A percentile compares a stretch with the other conserved stretches of the same genome.
Conservation (phyloP, 2,888 invertebrate species). For the Phaedon cochleariae region DNA sequence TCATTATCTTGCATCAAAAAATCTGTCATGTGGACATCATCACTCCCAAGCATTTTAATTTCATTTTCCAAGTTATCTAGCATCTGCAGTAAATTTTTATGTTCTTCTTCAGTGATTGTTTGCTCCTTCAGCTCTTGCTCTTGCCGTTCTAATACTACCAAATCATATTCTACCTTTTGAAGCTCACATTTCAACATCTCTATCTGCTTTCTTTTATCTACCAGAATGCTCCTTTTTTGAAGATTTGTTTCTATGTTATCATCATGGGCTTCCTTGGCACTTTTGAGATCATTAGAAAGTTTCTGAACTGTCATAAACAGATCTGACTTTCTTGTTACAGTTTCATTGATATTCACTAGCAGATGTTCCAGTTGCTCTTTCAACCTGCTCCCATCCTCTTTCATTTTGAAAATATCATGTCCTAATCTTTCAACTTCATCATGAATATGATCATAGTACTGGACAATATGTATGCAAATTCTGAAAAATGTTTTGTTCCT, state of each 20-base stretch:
- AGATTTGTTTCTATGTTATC: neutral
- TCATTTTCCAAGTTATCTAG: slow-evolving; percentile 7
- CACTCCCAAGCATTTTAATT: slow-evolving; percentile 8
- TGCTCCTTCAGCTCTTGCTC: slow-evolving; percentile 4
- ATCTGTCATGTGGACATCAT: slow-evolving; percentile 10
- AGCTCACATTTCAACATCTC: neutral
- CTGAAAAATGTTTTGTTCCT: slow-evolving; percentile 4
- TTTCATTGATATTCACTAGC: neutral
- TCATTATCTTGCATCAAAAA: slow-evolving; percentile 8
- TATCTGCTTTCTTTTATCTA: slow-evolving; percentile 1
- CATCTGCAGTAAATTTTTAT: slow-evolving; percentile 5
- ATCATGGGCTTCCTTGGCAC: neutral
- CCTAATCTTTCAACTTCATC: neutral
- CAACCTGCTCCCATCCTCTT: neutral
- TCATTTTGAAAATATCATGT: neutral
- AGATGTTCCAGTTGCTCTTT: slow-evolving; percentile 1
- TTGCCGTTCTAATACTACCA: neutral
- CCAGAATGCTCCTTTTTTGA: neutral
- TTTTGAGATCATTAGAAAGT: slow-evolving; percentile 1
- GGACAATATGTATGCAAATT: slow-evolving; percentile 7
- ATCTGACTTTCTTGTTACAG: neutral
- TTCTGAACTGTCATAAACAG: neutral
- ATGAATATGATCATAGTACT: neutral
- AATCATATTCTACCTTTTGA: neutral
- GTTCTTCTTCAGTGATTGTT: slow-evolving; percentile 4